These are phyloP conservation scores for Oryzias javanicus DNA, from an alignment of 2,113 vertebrate genomes.

Conservation along the genomic window DNA sequence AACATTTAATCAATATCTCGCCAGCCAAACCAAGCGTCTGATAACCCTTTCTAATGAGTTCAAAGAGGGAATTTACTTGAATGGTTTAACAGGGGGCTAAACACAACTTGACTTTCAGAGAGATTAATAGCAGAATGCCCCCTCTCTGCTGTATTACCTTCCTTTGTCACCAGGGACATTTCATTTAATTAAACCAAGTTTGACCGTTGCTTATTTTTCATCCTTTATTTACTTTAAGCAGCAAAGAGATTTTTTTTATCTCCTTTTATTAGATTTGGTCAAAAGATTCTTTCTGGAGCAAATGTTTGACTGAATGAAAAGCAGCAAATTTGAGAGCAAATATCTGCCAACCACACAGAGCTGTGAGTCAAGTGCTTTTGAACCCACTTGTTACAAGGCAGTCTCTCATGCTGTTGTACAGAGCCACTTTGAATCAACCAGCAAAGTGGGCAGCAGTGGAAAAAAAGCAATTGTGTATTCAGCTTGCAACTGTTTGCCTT, in stretches of 20 bases:
- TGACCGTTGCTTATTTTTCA: neutral
- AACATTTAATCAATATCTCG: too few species aligned
- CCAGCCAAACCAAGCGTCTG: too few species aligned
- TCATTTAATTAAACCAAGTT: slow-evolving; percentile 4
- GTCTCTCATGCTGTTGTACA: slow-evolving; percentile 21
- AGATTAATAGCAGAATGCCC: too few species aligned
- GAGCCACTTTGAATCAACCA: slow-evolving; percentile 22
- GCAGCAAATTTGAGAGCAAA: slow-evolving; percentile 29
- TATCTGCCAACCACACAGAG: slow-evolving; percentile 34
- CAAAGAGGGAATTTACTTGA: too few species aligned
- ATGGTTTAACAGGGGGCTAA: too few species aligned
- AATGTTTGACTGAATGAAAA: slow-evolving; percentile 1
- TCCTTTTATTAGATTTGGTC: neutral
- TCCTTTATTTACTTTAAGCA: neutral
- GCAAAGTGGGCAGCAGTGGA: slow-evolving; percentile 22
- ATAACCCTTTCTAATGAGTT: too few species aligned
- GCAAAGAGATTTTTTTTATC: neutral
- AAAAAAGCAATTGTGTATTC: slow-evolving; percentile 21
- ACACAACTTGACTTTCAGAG: too few species aligned
- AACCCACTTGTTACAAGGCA: slow-evolving; percentile 44
- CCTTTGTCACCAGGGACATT: neutral
- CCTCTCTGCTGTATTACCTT: too few species aligned
- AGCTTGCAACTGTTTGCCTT: slow-evolving; percentile 28
- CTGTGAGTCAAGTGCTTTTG: slow-evolving; percentile 52
- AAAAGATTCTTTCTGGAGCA: neutral